phyloP scores from a whole-genome alignment of 2,888 invertebrate species.

The Artemia sinica region DNA sequence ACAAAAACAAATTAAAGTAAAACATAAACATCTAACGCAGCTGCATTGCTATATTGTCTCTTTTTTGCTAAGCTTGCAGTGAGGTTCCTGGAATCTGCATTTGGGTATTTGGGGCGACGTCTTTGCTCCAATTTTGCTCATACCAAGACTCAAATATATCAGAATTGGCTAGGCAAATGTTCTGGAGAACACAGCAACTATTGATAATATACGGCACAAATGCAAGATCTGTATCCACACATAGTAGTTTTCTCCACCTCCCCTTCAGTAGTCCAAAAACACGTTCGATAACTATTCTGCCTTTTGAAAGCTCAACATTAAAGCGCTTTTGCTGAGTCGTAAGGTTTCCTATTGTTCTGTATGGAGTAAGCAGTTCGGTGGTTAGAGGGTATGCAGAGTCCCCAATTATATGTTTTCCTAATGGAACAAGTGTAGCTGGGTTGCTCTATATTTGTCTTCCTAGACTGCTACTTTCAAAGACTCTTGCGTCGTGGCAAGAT shows the following conservation, averaged over 20 bases:
- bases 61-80: not conserved
- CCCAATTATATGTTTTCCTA: slow-evolving; percentile 20
- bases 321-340: slow-evolving; percentile 22
- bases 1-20: too few species aligned
- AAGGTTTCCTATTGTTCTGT: slow-evolving; percentile 22
- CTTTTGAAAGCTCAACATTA: slow-evolving; percentile 18
- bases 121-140: slow-evolving; percentile 3
- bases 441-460: not conserved
- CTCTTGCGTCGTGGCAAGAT: not conserved
- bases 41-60: not conserved
- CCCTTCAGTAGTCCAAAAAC: slow-evolving; percentile 22
- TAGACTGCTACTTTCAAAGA: not conserved
- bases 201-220: not conserved
- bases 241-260: not conserved
- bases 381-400: slow-evolving; percentile 24
- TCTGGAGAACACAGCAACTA: not conserved
- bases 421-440: not conserved
- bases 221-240: not conserved
- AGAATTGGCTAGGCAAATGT: not conserved
- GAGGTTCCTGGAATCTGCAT: not conserved
- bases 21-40: not conserved
- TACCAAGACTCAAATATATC: slow-evolving; percentile 10
- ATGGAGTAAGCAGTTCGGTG: slow-evolving; percentile 22
- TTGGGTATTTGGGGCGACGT: not conserved
- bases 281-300: slow-evolving; percentile 22